Conservation (phyloP, 2,888 invertebrate species). For the Lumbricus terrestris region DNA sequence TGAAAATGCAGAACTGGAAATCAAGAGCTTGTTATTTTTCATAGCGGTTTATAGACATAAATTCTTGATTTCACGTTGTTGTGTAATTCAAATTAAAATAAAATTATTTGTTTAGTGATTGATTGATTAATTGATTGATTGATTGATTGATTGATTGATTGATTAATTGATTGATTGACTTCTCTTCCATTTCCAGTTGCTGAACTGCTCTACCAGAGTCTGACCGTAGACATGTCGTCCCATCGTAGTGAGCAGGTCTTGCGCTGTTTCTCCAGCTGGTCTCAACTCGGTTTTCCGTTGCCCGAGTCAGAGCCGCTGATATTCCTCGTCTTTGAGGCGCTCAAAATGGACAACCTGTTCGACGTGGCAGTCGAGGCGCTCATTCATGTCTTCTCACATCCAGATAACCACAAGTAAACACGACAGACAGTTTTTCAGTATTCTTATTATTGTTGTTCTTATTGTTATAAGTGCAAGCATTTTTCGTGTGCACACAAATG, state of each 20-base stretch:
- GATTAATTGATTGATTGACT: no score
- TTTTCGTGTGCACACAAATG: no score
- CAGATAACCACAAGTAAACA: constrained; percentile 65
- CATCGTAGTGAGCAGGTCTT: constrained; percentile 49
- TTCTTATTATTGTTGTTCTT: no score
- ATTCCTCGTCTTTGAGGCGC: constrained; percentile 49
- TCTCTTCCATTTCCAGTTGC: constrained; percentile 46
- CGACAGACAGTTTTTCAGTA: not conserved
- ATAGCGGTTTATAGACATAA: no score
- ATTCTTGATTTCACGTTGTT: no score
- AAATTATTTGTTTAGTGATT: no score
- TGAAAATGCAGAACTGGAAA: no score
- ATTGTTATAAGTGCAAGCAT: no score
- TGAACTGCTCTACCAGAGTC: constrained; percentile 44
- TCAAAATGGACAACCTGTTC: constrained; percentile 59
- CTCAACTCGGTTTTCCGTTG: constrained; percentile 65
- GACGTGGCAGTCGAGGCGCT: constrained; percentile 69
- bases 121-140: no score
- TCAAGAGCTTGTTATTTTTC: no score
- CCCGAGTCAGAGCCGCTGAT: constrained; percentile 59
- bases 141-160: no score
- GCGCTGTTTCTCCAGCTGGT: constrained; percentile 64
- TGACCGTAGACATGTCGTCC: constrained; percentile 36
- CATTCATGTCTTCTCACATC: constrained; percentile 66
- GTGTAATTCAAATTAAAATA: no score